Base-by-base conservation (phyloP, 2,113 vertebrate species). In the Recurvirostra avosetta region DNA sequence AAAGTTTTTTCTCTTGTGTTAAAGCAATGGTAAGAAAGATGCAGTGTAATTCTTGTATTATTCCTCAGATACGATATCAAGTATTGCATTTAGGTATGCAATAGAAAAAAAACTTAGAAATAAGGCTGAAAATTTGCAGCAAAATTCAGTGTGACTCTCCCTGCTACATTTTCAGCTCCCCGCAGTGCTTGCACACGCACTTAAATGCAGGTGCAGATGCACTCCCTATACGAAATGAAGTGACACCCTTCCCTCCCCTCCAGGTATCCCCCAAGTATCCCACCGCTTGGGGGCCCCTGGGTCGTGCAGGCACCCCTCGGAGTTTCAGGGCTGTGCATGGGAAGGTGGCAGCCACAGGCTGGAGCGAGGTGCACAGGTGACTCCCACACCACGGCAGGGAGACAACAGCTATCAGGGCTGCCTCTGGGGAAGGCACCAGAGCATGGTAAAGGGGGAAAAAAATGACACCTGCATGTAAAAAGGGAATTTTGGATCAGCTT, bases 231-330 rank as follows among this genome's bases (percentile, higher is more conserved):
- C 0, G 0, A 53, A 76, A 72, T 29, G 19, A 76, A 8, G 36
- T 63, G 53, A 47, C 14, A 15, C 6, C 7, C n/a, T 83, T 68
- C 40, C 53, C 14, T 62, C 23, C 27, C 30, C 22, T 47, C 3
- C 2, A 27, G 59, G 4, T 36, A 43, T 50, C 19, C 36, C 19
- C 40, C 38, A 71, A 55, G 2, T 11, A 67, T 43, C 32, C 43
- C 50, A 11, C 32, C 41, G 1, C 56, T 5, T 29, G 20, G 55
- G 23, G 8, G 15, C 22, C 62, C 61, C 30, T 78, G 38, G 17
- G 29, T 47, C 0, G 0, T 45, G 38, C 49, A 61, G 32, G 19
- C 4, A 45, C 9, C 52, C 20, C 11, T 63, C 3, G 4, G 7
- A 15, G 3, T 36, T 65, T 40, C 30, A 26, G 68, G 81, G 45